phyloP scores from a whole-genome alignment of 2,888 invertebrate species.

The Schizaphis graminum region DNA sequence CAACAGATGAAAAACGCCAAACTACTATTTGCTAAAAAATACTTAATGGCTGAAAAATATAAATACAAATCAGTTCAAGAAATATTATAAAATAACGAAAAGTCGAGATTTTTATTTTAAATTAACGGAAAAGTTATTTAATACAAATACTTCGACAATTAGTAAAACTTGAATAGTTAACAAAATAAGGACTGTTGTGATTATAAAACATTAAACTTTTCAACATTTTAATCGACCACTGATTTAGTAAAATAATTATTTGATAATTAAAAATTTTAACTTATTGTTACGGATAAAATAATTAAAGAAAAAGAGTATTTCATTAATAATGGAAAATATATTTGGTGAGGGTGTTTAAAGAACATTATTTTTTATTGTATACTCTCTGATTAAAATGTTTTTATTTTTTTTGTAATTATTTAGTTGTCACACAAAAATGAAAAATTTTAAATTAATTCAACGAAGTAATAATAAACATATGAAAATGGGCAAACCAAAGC shows the following conservation, averaged over 20 bases:
- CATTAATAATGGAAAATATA: neutral
- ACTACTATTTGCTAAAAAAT: neutral
- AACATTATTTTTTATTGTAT: neutral
- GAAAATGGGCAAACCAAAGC: neutral
- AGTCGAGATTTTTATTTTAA: neutral
- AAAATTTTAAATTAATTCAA: neutral
- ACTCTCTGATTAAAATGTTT: neutral
- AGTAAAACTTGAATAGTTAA: neutral
- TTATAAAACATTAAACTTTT: conserved; percentile 3
- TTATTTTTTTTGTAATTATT: neutral
- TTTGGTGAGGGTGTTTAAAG: neutral
- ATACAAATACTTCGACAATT: neutral
- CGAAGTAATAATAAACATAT: neutral
- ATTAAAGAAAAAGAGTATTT: neutral
- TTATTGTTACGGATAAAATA: neutral
- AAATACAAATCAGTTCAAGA: neutral
- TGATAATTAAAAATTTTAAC: neutral
- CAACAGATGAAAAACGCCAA: neutral
- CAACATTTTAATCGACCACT: neutral
- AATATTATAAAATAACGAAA: neutral
- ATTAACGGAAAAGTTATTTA: neutral
- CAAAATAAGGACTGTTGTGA: neutral
- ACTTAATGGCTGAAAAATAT: neutral
- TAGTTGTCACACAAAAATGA: neutral
- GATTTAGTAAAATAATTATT: neutral